These are phyloP conservation scores for Lithobates pipiens DNA, from an alignment of 2,797 vertebrate genomes.

Conservation along the genomic window DNA sequence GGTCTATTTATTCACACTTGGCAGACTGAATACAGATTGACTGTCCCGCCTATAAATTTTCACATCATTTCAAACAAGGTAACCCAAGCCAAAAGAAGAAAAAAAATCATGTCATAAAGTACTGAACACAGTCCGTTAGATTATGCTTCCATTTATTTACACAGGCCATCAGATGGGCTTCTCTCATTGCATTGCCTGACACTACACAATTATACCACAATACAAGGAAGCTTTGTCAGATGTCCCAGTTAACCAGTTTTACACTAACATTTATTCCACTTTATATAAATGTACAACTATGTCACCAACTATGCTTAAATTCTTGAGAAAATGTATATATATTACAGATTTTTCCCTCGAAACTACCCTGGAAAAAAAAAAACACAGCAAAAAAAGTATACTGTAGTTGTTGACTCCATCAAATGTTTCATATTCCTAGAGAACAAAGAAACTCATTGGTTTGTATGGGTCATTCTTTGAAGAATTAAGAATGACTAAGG, in stretches of 20 bases:
- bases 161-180: slow-evolving; percentile 69
- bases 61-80: slow-evolving; percentile 75
- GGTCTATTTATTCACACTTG: slow-evolving; percentile 84
- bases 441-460: too few species aligned
- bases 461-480: too few species aligned
- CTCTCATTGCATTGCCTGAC: slow-evolving; percentile 55
- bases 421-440: too few species aligned
- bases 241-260: not conserved
- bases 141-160: slow-evolving; percentile 73
- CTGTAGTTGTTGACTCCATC: too few species aligned
- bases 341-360: too few species aligned
- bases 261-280: not conserved
- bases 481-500: too few species aligned
- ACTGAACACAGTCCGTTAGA: slow-evolving; percentile 72
- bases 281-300: not conserved
- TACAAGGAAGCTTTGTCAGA: slow-evolving; percentile 25
- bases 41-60: slow-evolving; percentile 82
- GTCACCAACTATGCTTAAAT: too few species aligned
- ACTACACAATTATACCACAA: slow-evolving; percentile 68
- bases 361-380: too few species aligned
- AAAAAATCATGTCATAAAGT: slow-evolving; percentile 71
- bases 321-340: too few species aligned
- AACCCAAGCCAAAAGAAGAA: slow-evolving; percentile 70
- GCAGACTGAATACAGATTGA: slow-evolving; percentile 80
- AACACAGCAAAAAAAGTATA: too few species aligned